Percentiles rank a stretch among this genome's conserved stretches.
phyloP scores from a whole-genome alignment of 2,797 vertebrate genomes.

The Enteromius argenteus region DNA sequence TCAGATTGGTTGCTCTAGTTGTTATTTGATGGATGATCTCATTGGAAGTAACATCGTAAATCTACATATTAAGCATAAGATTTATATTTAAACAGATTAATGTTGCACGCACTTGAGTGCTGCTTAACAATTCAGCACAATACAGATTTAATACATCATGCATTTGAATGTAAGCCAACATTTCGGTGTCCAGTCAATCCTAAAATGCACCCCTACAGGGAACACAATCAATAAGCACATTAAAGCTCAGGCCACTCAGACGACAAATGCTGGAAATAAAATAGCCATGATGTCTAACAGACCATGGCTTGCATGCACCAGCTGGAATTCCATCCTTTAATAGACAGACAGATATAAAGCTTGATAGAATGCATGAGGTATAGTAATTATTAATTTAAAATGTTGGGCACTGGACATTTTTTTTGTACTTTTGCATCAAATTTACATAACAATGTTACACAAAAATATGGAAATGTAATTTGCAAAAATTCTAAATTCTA shows the following conservation, averaged over 20 bases:
- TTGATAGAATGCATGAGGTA: neutral
- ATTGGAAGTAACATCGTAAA: neutral
- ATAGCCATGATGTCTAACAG: constrained; percentile 20
- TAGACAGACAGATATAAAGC: constrained; percentile 8
- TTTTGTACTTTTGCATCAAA: neutral
- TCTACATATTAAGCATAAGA: neutral
- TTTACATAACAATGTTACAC: neutral
- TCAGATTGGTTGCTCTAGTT: neutral
- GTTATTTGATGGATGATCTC: neutral
- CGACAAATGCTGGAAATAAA: constrained; percentile 51
- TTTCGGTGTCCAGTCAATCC: constrained; percentile 39
- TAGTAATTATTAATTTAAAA: neutral
- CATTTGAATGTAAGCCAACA: neutral
- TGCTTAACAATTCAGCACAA: neutral
- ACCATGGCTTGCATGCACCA: constrained; percentile 19
- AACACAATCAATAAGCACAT: constrained; percentile 55
- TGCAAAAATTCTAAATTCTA: neutral
- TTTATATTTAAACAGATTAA: neutral
- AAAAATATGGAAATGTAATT: neutral
- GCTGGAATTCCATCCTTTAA: constrained; percentile 34
- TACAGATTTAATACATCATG: neutral
- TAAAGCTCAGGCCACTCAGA: constrained; percentile 37
- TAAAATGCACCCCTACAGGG: constrained; percentile 57
- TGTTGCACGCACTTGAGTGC: neutral
- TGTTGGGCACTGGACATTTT: neutral